A percentile compares a stretch with the other conserved stretches of the same genome.
Conservation (phyloP, 2,797 vertebrate genomes). For the Catostomus latipinnis region DNA sequence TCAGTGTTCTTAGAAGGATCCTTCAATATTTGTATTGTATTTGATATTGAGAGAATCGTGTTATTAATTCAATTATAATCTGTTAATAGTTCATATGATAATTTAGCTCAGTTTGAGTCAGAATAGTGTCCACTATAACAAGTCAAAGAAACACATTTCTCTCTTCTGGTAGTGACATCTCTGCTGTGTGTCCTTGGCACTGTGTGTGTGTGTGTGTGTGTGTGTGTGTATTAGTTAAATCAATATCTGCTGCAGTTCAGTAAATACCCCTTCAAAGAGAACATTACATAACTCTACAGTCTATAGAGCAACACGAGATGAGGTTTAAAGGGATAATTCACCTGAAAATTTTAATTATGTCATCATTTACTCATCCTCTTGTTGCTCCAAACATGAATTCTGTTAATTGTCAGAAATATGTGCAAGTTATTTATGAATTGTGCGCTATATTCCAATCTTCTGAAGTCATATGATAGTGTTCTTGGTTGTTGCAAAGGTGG, state of each 20-base stretch:
- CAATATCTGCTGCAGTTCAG: slow-evolving; percentile 14
- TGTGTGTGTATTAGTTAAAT: slow-evolving; percentile 17
- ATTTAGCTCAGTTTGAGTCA: background rate
- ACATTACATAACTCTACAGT: too few relatives aligned
- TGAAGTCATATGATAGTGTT: too few relatives aligned
- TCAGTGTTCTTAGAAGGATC: too few relatives aligned
- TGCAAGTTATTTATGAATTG: too few relatives aligned
- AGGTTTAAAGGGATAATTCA: too few relatives aligned
- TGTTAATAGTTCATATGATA: background rate
- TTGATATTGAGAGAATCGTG: background rate
- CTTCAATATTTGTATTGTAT: background rate
- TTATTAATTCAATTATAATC: background rate
- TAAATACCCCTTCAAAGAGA: slow-evolving; percentile 27
- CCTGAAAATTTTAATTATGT: too few relatives aligned
- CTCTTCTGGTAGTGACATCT: background rate
- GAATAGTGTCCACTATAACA: background rate
- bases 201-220: background rate
- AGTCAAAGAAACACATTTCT: slow-evolving; percentile 5
- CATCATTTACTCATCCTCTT: too few relatives aligned
- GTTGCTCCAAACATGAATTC: too few relatives aligned
- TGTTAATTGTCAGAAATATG: too few relatives aligned
- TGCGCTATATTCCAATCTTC: too few relatives aligned
- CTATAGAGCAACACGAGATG: too few relatives aligned
- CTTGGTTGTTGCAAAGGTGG: too few relatives aligned
- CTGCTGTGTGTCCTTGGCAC: background rate